Evolutionary conservation across 2,113 vertebrate species (phyloP).

Genomic region (Lampris incognitus): DNA sequence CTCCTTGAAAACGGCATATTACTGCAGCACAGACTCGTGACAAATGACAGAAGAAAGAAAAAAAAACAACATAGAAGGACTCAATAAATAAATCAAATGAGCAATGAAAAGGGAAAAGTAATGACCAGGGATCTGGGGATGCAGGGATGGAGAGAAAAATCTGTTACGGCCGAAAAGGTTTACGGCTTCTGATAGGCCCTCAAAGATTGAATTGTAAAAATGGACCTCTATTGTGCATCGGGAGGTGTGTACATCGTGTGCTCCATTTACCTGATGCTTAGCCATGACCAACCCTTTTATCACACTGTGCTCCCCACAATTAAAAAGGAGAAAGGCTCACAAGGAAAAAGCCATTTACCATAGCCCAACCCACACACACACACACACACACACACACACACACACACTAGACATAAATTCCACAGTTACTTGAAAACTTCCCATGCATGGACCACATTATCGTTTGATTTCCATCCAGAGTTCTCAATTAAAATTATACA

Average conservation of each 20-base stretch:
- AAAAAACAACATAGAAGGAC: background rate
- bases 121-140: background rate
- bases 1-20: no score
- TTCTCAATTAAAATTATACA: constrained; percentile 85
- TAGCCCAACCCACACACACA: constrained; percentile 35
- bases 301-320: constrained; percentile 71
- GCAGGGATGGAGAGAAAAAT: constrained; percentile 39
- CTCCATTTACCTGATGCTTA: constrained; percentile 75
- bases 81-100: constrained; percentile 37
- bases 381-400: constrained; percentile 1
- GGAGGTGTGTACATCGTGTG: constrained; percentile 73
- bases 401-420: constrained; percentile 69
- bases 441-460: constrained; percentile 82
- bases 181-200: constrained; percentile 74
- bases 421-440: constrained; percentile 76
- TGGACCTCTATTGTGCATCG: constrained; percentile 66
- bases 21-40: constrained; percentile 18
- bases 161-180: constrained; percentile 72
- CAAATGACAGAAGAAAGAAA: constrained; percentile 23
- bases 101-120: constrained; percentile 18
- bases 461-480: constrained; percentile 81
- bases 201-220: constrained; percentile 76
- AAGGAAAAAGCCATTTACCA: constrained; percentile 70
- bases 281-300: constrained; percentile 70
- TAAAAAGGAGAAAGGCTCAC: constrained; percentile 70